A percentile compares a stretch with the other conserved stretches of the same genome.
phyloP scores from a whole-genome alignment of 2,888 invertebrate species.

The Eupsilia transversa region DNA sequence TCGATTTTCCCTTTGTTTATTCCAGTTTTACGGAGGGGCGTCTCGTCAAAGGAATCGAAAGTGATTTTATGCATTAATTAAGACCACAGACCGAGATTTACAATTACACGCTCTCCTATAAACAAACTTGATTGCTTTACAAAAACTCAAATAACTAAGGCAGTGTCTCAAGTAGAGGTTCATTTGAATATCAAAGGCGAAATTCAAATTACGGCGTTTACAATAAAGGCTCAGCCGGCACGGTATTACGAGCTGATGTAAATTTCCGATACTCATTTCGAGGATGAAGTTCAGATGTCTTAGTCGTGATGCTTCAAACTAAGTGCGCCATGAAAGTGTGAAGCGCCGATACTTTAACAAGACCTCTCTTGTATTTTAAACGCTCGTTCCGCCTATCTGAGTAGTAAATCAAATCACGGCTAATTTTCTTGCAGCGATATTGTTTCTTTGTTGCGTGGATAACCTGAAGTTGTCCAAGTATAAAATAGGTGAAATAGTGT shows the following conservation, averaged over 20 bases:
- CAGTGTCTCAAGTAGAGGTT: conserved; percentile 90
- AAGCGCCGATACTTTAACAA: conserved; percentile 64
- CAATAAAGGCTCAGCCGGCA: conserved; percentile 89
- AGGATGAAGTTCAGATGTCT: conserved; percentile 88
- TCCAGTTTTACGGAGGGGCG: conserved; percentile 77
- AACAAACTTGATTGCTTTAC: conserved; percentile 91
- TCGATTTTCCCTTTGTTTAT: conserved; percentile 78
- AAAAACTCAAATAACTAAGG: conserved; percentile 91
- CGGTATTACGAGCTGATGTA: conserved; percentile 90
- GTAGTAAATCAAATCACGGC: conserved; percentile 56
- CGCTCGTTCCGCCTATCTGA: conserved; percentile 56
- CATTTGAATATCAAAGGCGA: conserved; percentile 91
- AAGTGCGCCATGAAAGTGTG: conserved; percentile 67
- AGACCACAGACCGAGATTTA: conserved; percentile 89
- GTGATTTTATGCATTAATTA: conserved; percentile 89
- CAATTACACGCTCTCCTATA: conserved; percentile 89
- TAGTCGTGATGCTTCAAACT: conserved; percentile 80
- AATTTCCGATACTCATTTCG: conserved; percentile 90
- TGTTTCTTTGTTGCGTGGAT: conserved; percentile 27
- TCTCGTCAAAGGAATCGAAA: conserved; percentile 80
- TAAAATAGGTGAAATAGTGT: too few relatives aligned
- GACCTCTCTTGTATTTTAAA: conserved; percentile 65
- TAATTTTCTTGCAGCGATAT: conserved; percentile 51
- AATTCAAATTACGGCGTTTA: conserved; percentile 91
- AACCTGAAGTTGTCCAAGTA: background rate